Conservation (phyloP, 1,140 invertebrate genomes). For the roundworm (Caenorhabditis elegans) region DNA sequence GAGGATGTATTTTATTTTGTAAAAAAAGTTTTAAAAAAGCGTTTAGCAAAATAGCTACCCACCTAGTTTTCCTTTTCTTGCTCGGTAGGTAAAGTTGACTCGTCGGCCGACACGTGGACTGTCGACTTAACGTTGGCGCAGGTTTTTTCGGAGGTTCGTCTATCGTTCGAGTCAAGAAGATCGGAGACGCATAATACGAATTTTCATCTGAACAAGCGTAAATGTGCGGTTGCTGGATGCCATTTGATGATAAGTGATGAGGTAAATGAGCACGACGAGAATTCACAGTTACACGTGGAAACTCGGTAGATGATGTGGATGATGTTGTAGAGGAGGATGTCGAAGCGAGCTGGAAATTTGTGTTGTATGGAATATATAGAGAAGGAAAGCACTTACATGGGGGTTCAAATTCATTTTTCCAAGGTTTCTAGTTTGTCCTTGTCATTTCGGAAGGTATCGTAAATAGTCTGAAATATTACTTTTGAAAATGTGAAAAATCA, state of each 20-base stretch:
- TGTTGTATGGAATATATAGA: too few species aligned
- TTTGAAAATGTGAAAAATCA: background rate
- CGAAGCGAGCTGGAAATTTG: background rate
- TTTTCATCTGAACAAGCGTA: slow-evolving; percentile 24
- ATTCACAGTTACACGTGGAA: background rate
- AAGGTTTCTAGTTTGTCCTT: background rate
- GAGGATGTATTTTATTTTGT: too few species aligned
- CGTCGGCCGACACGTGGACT: slow-evolving; percentile 43
- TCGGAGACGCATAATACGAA: slow-evolving; percentile 23
- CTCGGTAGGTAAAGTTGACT: slow-evolving; percentile 40
- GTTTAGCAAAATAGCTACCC: too few species aligned
- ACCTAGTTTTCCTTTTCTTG: slow-evolving; percentile 36
- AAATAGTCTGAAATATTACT: background rate
- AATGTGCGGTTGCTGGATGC: background rate
- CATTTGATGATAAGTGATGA: background rate
- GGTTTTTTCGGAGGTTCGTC: slow-evolving; percentile 31
- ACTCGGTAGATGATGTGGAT: background rate
- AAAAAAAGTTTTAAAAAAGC: too few species aligned
- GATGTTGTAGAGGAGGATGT: background rate
- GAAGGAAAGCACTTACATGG: background rate
- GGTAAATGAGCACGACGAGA: background rate
- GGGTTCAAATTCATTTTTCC: background rate
- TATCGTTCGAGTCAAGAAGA: background rate
- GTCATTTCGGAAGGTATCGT: background rate
- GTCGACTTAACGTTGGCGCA: slow-evolving; percentile 34